These are phyloP conservation scores for Pantala flavescens DNA, from an alignment of 1,140 invertebrate species.

Conservation along the genomic window DNA sequence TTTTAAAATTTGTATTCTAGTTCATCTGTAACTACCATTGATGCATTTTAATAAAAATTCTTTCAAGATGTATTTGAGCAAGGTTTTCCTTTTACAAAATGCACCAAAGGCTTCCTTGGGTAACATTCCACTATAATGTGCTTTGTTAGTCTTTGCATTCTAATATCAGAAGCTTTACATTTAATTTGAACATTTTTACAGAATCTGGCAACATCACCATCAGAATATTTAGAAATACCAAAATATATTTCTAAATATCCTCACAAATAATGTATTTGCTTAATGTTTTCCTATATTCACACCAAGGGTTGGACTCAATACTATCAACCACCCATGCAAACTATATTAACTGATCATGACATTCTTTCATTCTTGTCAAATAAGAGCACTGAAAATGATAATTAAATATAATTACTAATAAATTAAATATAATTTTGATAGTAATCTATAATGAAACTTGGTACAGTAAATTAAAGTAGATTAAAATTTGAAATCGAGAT, in stretches of 20 bases:
- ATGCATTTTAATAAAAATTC: background rate
- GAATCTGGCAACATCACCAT: background rate
- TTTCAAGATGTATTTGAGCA: conserved; percentile 1
- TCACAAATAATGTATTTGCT: background rate
- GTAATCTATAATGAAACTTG: no score
- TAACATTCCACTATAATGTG: background rate
- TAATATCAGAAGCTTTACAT: background rate
- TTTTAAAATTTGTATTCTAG: background rate
- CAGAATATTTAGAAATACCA: background rate
- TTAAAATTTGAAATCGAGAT: no score
- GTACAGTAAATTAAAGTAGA: no score
- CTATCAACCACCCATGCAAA: background rate
- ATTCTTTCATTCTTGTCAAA: background rate
- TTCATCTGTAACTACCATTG: background rate
- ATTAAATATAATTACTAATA: background rate
- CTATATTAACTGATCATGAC: background rate
- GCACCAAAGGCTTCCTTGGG: background rate
- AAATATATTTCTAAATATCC: background rate
- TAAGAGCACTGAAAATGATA: background rate
- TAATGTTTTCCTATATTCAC: background rate
- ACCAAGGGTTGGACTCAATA: background rate
- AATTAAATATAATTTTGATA: background rate
- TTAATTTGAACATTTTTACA: conserved; percentile 11
- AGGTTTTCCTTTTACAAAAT: background rate
- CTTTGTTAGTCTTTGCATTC: background rate